phyloP scores from a whole-genome alignment of 2,888 invertebrate genomes.

The Plemyria rubiginata region DNA sequence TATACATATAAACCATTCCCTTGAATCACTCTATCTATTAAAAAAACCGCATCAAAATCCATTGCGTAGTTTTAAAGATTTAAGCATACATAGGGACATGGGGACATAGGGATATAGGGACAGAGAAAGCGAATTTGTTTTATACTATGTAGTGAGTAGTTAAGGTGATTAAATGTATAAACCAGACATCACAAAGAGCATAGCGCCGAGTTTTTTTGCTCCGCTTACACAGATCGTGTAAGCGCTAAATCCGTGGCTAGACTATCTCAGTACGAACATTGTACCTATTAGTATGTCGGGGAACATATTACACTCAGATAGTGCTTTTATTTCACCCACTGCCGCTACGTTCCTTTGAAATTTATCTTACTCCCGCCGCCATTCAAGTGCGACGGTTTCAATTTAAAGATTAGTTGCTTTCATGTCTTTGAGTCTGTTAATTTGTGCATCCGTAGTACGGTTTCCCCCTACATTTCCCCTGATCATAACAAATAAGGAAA shows the following conservation, averaged over 20 bases:
- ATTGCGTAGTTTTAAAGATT: no score
- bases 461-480: neutral
- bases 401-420: slow-evolving; percentile 42
- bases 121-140: no score
- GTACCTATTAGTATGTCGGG: slow-evolving; percentile 52
- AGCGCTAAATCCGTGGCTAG: slow-evolving; percentile 52
- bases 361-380: slow-evolving; percentile 53
- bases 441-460: slow-evolving; percentile 2
- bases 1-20: no score
- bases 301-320: slow-evolving; percentile 65
- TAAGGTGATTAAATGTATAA: no score
- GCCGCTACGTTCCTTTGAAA: slow-evolving; percentile 49
- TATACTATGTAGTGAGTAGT: no score
- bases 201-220: slow-evolving; percentile 48
- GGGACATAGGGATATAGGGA: no score
- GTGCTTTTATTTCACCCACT: slow-evolving; percentile 63
- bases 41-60: no score
- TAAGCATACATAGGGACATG: no score
- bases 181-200: slow-evolving; percentile 16
- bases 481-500: neutral
- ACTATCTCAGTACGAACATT: slow-evolving; percentile 46
- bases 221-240: slow-evolving; percentile 53
- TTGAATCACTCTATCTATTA: no score
- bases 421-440: slow-evolving; percentile 10
- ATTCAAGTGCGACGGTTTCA: slow-evolving; percentile 51